These are phyloP conservation scores for Epinephelus fuscoguttatus DNA, from an alignment of 2,113 vertebrate genomes.

Conservation along the genomic window DNA sequence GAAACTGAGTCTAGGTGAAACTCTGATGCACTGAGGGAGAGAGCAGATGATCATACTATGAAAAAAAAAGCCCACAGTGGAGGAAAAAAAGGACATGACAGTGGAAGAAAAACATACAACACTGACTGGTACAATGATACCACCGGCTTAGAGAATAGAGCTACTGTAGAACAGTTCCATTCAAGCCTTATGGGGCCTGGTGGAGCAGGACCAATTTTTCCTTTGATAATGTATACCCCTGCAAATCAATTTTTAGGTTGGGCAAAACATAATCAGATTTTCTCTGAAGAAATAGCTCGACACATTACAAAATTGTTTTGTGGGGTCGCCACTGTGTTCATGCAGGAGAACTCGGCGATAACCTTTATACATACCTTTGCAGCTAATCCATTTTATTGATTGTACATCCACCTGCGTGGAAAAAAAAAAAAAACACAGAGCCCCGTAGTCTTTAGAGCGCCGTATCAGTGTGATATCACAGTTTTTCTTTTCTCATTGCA, in stretches of 20 bases:
- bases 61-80: slow-evolving; percentile 12
- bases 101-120: slow-evolving; percentile 43
- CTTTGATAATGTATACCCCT: slow-evolving; percentile 69
- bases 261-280: slow-evolving; percentile 78
- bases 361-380: slow-evolving; percentile 83
- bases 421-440: slow-evolving; percentile 38
- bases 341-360: slow-evolving; percentile 74
- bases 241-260: slow-evolving; percentile 72
- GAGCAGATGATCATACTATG: slow-evolving; percentile 39
- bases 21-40: slow-evolving; percentile 47
- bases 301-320: slow-evolving; percentile 80
- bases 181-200: slow-evolving; percentile 20
- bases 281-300: slow-evolving; percentile 72
- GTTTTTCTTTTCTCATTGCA: slow-evolving; percentile 69
- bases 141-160: slow-evolving; percentile 11
- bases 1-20: slow-evolving; percentile 66
- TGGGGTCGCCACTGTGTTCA: slow-evolving; percentile 71
- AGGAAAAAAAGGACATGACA: slow-evolving; percentile 33
- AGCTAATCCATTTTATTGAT: slow-evolving; percentile 87
- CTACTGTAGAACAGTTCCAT: slow-evolving; percentile 34
- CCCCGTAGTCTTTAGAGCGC: slow-evolving; percentile 70
- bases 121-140: slow-evolving; percentile 28
- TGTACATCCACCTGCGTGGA: slow-evolving; percentile 74
- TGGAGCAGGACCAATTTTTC: slow-evolving; percentile 44
- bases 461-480: slow-evolving; percentile 77